Evolutionary conservation across 2,797 vertebrate genomes (phyloP), one percentile per base, ranked within the genome.

Genomic region (Rhinella marina): DNA sequence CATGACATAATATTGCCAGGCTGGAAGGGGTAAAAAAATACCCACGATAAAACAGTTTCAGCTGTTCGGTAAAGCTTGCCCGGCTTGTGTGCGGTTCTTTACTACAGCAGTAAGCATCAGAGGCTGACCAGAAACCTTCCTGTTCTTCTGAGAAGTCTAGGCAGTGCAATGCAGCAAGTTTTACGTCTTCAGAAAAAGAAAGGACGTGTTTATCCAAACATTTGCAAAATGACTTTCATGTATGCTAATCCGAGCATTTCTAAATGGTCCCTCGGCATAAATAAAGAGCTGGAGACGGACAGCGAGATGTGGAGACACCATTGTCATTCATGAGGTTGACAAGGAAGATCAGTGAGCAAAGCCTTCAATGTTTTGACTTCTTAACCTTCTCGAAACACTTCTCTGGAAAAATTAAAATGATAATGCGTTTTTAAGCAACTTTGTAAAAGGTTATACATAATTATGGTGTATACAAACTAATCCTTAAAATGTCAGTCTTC

Each of bases 381-480:
- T 81, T 32, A 82, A 62, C 84, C 70, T 77, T 66, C 76, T 64
- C 12, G 29, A 76, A 64, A 82, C 85, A 72, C 61, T 77, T 76
- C 52, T 81, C 64, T 41, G 64, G 50, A 85, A 64, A 81, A 32
- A 52, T 73, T 54, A 52, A 77, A 50, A 77, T 82, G 48, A 78
- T 70, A 85, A 85, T 76, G 52, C 50, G 52, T 52, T 56, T 82
- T 76, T 32, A 81, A 64, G 68, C 83, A 85, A 85, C 79, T 85
- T 70, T 75, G 59, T 41, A n/a, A 88, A 88, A 88, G 83, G 87
- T 88, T 76, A 80, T 76, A 86, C 14, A 76, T 76, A 76, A 85
- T 88, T 77, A 81, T 88, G 54, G 19, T 70, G 23, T 73, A 50
- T 52, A 59, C 10, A 57, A 62, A 85, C 70, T 64, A 85, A 76